Evolutionary conservation across 2,888 invertebrate genomes (phyloP).

Genomic region (Tillus elongatus): DNA sequence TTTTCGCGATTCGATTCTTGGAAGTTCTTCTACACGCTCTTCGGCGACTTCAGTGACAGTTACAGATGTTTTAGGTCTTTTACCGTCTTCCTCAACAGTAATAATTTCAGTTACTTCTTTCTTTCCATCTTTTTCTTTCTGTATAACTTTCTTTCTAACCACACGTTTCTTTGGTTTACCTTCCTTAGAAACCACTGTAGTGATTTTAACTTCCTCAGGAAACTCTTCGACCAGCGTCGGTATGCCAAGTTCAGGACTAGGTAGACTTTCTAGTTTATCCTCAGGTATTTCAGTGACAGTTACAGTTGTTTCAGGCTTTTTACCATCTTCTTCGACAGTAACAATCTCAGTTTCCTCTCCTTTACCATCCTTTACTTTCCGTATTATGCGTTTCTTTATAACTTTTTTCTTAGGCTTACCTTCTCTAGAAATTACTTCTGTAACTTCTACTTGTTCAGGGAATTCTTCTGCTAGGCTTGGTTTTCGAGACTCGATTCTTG

Average conservation of each 20-base stretch:
- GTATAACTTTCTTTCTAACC: slow-evolving; percentile 39
- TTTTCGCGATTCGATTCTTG: slow-evolving; percentile 13
- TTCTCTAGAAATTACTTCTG: slow-evolving; percentile 23
- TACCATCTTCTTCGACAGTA: slow-evolving; percentile 33
- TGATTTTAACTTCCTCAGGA: slow-evolving; percentile 25
- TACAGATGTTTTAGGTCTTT: slow-evolving; percentile 39
- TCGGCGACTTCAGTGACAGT: slow-evolving; percentile 27
- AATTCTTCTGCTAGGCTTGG: slow-evolving; percentile 28
- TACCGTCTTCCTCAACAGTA: slow-evolving; percentile 41
- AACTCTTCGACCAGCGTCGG: slow-evolving; percentile 20
- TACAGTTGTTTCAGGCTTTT: slow-evolving; percentile 33
- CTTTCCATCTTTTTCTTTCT: slow-evolving; percentile 38
- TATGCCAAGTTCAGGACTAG: slow-evolving; percentile 16
- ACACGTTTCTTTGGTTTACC: slow-evolving; percentile 25
- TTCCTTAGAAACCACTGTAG: slow-evolving; percentile 22
- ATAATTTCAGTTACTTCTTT: slow-evolving; percentile 40
- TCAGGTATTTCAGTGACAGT: slow-evolving; percentile 24
- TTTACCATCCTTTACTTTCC: slow-evolving; percentile 35
- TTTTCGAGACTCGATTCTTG: too few relatives aligned
- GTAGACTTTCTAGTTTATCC: slow-evolving; percentile 18
- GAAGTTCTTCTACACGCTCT: slow-evolving; percentile 22
- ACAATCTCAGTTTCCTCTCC: slow-evolving; percentile 37
- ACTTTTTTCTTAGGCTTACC: slow-evolving; percentile 29
- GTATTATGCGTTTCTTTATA: slow-evolving; percentile 32
- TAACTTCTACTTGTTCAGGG: slow-evolving; percentile 36